A percentile compares a stretch with the other conserved stretches of the same genome.
Evolutionary conservation across 2,113 vertebrate species (phyloP).

Genomic region (Tiliqua scincoides): DNA sequence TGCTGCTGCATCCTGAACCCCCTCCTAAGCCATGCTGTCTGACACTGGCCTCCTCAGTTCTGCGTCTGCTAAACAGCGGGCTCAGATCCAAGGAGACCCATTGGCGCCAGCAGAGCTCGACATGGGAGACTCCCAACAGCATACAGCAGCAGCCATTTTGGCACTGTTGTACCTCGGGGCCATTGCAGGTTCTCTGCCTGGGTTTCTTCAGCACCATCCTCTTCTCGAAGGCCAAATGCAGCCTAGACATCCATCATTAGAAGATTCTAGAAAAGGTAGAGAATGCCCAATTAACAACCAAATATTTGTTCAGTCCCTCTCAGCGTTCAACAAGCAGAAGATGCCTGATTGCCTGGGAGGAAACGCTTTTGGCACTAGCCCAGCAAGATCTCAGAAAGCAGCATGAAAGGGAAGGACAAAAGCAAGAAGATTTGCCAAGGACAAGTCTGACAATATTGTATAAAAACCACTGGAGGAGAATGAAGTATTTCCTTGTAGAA

Average conservation of each 20-base stretch:
- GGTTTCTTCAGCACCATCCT: background rate
- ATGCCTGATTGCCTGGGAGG: background rate
- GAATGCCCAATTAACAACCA: background rate
- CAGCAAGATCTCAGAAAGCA: background rate
- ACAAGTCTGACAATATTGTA: background rate
- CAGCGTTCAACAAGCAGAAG: background rate
- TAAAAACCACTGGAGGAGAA: background rate
- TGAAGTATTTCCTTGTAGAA: no score
- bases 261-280: background rate
- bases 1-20: no score
- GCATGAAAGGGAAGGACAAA: background rate
- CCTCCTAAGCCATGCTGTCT: no score
- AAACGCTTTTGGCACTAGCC: background rate
- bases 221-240: background rate
- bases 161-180: no score
- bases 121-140: no score
- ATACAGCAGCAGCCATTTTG: no score
- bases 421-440: background rate
- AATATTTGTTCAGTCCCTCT: background rate
- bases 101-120: no score
- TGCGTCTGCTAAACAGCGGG: no score
- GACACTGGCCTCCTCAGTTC: no score
- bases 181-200: background rate
- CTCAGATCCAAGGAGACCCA: no score
- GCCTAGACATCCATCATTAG: no score